Evolutionary conservation across 2,888 invertebrate species (phyloP), one percentile per base, ranked within the genome.

Genomic region (Ormia ochracea): DNA sequence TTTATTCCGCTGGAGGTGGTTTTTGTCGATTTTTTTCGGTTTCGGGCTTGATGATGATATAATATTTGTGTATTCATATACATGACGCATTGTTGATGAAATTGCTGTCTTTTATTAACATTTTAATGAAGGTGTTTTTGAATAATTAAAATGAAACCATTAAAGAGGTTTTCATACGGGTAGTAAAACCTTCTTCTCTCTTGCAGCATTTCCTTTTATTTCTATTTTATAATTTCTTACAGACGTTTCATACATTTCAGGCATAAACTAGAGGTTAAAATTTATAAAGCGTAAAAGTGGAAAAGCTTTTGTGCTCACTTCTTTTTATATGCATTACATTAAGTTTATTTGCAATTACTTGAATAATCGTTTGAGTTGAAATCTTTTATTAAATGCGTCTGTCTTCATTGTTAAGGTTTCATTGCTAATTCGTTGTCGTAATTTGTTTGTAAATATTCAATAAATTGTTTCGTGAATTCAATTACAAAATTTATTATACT

Each of bases 31-130:
- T 41, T n/a, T 17, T 43, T 43, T 54, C n/a, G 12, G 36, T 38
- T 41, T 59, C n/a, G 36, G 61, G 56, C 33, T 72, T 72, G 66
- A 52, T 58, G 50, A 74, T 56, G 41, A 50, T 74, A 74, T 72
- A 61, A 78, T 45, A 45, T 45, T 50, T 74, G 43, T 52, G 4
- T 59, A 10, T 45, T n/a, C n/a, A 58, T 65, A 21, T 28, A 54
- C 72, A 58, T 69, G 73, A 63, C 58, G 56, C 41, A 58, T 43
- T 52, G 26, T 65, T 74, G 69, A 74, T 78, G 63, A 59, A 74
- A 69, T 33, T 38, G 69, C 69, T 78, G 69, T 65, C 69, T 17
- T 31, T 65, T 56, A 36, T 48, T 28, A 17, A 9, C 0, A 38
- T 56, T 61, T 48, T 10, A 41, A 21, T 52, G 28, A 48, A 69